Conservation (phyloP, 2,888 invertebrate species). For the Smittia sp. region DNA sequence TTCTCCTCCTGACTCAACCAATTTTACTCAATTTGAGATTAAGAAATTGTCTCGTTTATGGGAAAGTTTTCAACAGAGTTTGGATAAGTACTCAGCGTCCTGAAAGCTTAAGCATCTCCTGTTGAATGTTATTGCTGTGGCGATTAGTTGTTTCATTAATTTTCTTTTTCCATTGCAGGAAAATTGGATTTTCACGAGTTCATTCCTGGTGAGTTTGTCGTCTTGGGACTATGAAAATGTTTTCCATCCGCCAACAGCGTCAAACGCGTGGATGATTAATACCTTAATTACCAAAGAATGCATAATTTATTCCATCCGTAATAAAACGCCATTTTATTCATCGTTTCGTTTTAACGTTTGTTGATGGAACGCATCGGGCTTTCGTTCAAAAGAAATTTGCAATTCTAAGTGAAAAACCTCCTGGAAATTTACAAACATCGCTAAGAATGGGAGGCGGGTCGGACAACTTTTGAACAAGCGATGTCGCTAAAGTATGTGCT, state of each 20-base stretch:
- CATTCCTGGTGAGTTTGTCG: slow-evolving; percentile 32
- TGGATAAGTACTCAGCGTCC: not conserved
- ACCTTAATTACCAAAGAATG: slow-evolving; percentile 9
- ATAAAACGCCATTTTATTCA: not conserved
- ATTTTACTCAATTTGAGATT: too few relatives aligned
- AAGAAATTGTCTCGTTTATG: too few relatives aligned
- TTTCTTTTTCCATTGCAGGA: slow-evolving; percentile 33
- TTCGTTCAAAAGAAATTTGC: not conserved
- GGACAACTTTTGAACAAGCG: not conserved
- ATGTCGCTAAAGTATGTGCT: not conserved
- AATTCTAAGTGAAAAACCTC: not conserved
- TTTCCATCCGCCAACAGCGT: not conserved
- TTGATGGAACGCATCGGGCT: not conserved
- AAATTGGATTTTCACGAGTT: slow-evolving; percentile 41
- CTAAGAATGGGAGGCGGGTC: not conserved
- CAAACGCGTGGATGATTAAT: slow-evolving; percentile 22
- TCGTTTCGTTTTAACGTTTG: not conserved
- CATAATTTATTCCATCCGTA: not conserved
- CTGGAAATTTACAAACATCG: not conserved
- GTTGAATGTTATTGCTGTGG: not conserved
- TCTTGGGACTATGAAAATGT: not conserved
- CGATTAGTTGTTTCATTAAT: not conserved
- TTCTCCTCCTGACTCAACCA: too few relatives aligned
- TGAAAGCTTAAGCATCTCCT: too few relatives aligned
- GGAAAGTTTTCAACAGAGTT: not conserved